These are phyloP conservation scores for Australoheros facetus DNA, from an alignment of 2,797 vertebrate genomes.

Conservation along the genomic window DNA sequence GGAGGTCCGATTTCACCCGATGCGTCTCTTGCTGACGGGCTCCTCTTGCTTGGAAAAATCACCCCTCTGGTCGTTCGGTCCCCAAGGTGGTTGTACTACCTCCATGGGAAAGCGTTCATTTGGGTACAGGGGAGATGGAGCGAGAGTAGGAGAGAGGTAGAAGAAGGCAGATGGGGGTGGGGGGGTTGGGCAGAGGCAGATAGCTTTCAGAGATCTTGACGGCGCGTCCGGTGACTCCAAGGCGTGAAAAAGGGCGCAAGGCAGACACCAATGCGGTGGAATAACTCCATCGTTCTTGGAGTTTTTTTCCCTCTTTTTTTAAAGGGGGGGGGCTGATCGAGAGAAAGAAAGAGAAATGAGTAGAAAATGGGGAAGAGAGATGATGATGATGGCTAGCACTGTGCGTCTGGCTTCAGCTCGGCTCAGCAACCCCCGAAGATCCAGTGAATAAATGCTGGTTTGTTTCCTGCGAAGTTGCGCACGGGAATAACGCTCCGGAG, in stretches of 20 bases:
- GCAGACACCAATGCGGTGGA: constrained; percentile 22
- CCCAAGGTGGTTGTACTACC: constrained; percentile 74
- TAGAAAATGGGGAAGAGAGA: neutral
- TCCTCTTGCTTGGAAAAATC: constrained; percentile 79
- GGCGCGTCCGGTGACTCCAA: constrained; percentile 50
- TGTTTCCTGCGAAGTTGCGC: constrained; percentile 66
- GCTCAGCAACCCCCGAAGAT: constrained; percentile 31
- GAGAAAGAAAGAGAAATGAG: neutral
- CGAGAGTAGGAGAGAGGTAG: constrained; percentile 1
- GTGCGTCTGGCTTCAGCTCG: constrained; percentile 39
- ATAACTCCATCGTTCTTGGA: constrained; percentile 64
- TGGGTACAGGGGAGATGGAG: constrained; percentile 35
- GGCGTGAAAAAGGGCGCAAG: constrained; percentile 50
- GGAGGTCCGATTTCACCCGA: constrained; percentile 79
- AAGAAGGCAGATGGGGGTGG: neutral
- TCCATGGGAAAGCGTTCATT: constrained; percentile 75
- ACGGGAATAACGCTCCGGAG: constrained; percentile 38
- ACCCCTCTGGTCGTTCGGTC: constrained; percentile 72
- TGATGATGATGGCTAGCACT: neutral
- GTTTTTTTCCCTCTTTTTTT: neutral
- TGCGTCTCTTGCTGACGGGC: constrained; percentile 77
- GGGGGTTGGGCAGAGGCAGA: constrained; percentile 12
- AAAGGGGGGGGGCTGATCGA: neutral
- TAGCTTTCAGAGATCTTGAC: constrained; percentile 50
- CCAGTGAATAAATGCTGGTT: constrained; percentile 47